Percentiles rank a stretch among this genome's conserved stretches.
Conservation (phyloP, 2,797 vertebrate species). For the Chiloscyllium punctatum region DNA sequence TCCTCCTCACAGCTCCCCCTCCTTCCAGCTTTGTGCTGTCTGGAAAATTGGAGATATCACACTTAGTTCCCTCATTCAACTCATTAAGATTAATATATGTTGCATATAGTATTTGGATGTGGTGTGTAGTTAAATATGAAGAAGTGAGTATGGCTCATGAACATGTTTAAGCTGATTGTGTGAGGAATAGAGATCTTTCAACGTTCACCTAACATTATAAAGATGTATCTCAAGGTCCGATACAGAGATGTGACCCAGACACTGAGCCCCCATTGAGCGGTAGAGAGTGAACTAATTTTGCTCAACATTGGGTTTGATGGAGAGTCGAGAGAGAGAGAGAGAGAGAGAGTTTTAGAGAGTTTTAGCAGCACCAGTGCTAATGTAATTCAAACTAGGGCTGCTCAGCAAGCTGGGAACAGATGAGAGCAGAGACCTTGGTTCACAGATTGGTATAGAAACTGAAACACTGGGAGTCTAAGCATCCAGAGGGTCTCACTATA, state of each 20-base stretch:
- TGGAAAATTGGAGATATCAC: too few relatives aligned
- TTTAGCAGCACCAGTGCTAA: neutral
- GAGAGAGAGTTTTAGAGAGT: neutral
- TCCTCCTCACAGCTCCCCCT: too few relatives aligned
- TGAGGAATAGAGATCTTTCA: neutral
- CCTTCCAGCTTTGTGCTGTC: too few relatives aligned
- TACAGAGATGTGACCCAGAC: neutral
- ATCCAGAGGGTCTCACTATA: neutral
- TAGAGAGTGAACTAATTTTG: too few relatives aligned
- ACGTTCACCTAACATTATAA: neutral
- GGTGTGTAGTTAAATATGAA: neutral
- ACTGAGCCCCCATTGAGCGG: neutral
- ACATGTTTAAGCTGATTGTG: neutral
- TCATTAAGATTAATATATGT: too few relatives aligned
- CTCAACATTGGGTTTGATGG: too few relatives aligned
- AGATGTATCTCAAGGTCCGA: neutral
- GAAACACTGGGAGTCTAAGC: neutral
- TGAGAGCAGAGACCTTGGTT: neutral
- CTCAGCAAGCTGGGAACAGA: too few relatives aligned
- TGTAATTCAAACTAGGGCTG: neutral
- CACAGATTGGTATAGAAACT: too few relatives aligned
- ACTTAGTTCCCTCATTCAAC: too few relatives aligned
- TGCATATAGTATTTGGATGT: neutral
- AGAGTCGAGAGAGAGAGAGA: neutral
- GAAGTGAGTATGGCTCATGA: neutral